Evolutionary conservation across 2,797 vertebrate species (phyloP).

Genomic region (Sebastiscus albofasciatus): DNA sequence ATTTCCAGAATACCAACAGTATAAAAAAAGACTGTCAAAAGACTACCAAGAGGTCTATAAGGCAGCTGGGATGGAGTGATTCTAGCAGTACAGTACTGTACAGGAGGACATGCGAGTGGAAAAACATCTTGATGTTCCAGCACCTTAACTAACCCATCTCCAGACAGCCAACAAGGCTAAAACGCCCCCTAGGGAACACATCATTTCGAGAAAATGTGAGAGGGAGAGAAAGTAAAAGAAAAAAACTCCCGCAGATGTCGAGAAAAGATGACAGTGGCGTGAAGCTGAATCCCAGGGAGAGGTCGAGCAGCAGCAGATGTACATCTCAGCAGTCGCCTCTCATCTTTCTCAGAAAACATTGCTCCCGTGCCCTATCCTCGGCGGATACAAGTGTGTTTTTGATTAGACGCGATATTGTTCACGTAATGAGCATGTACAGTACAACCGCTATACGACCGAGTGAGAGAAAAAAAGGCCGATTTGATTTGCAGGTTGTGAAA

Average conservation of each 20-base stretch:
- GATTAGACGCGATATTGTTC: not conserved
- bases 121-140: slow-evolving; percentile 27
- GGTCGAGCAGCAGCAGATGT: slow-evolving; percentile 28
- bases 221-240: not conserved
- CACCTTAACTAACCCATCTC: slow-evolving; percentile 38
- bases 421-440: not conserved
- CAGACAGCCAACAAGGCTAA: slow-evolving; percentile 25
- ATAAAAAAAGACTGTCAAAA: not conserved
- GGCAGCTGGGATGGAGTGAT: not conserved
- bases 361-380: not conserved
- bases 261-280: slow-evolving; percentile 22
- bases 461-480: not conserved
- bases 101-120: not conserved
- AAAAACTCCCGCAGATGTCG: slow-evolving; percentile 8
- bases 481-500: not conserved
- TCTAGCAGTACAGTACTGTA: not conserved
- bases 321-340: slow-evolving; percentile 39
- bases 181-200: slow-evolving; percentile 47
- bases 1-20: not conserved
- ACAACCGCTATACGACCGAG: not conserved
- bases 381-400: not conserved
- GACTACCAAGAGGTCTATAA: not conserved
- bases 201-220: slow-evolving; percentile 25
- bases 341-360: slow-evolving; percentile 32
- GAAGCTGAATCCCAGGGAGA: slow-evolving; percentile 35